A percentile compares a stretch with the other conserved stretches of the same genome.
Evolutionary conservation across 2,797 vertebrate genomes (phyloP).

Genomic region (Lacerta viridis): DNA sequence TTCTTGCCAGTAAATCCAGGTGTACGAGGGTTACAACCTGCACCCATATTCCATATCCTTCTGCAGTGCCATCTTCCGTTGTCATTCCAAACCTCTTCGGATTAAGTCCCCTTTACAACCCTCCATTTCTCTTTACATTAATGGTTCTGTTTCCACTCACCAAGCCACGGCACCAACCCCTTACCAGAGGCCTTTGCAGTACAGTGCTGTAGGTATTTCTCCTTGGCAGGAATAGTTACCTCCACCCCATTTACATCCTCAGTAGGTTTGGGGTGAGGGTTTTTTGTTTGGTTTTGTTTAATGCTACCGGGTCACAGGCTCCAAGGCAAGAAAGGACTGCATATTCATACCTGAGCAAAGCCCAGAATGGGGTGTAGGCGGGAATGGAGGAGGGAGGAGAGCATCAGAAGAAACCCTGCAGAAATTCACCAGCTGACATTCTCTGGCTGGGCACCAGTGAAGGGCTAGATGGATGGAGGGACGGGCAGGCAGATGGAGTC

Average conservation of each 20-base stretch:
- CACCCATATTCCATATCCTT: not conserved
- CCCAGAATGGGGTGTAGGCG: not conserved
- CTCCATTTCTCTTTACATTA: not conserved
- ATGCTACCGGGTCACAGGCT: not conserved
- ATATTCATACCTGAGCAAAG: constrained; percentile 12
- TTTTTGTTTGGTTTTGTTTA: not conserved
- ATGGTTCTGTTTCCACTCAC: not conserved
- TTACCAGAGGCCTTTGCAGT: constrained; percentile 23
- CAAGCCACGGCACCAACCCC: not conserved
- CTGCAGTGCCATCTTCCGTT: constrained; percentile 10
- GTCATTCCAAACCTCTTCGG: not conserved
- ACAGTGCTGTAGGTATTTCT: constrained; percentile 2
- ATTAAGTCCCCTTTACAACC: not conserved
- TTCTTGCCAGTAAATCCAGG: not conserved
- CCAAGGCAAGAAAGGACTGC: not conserved
- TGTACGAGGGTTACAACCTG: too few species aligned
- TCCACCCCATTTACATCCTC: not conserved
- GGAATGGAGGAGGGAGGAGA: not conserved
- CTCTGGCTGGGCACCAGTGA: not conserved
- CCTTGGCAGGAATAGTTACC: not conserved
- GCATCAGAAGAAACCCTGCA: constrained; percentile 1
- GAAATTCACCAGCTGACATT: constrained; percentile 7
- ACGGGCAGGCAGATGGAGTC: not conserved
- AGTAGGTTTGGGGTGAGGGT: too few species aligned
- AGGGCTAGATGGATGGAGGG: not conserved